Base-by-base conservation (phyloP, 2,113 vertebrate genomes). In the Malurus elegans region DNA sequence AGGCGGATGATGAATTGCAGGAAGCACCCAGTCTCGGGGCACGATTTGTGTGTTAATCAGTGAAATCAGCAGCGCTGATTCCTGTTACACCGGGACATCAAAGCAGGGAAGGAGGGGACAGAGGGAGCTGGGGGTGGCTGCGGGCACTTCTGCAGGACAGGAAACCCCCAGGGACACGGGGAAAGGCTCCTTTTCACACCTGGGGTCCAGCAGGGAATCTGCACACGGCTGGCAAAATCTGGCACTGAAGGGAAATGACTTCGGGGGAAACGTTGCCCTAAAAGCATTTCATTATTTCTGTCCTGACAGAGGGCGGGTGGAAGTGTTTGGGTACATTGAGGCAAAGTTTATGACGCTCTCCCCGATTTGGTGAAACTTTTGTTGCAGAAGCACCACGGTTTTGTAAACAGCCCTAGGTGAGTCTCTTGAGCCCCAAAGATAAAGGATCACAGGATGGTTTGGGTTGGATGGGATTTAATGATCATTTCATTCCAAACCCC, bases 211-310 rank as follows among this genome's bases (percentile, higher is more conserved):
- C 17, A 15, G 45, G 44, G 23, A 45, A 50, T 72, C 78, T 79
- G 65, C 48, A 6, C 10, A 4, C 0, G 29, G 47, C 5, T 86
- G 86, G n/a, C 80, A 89, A 87, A 85, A 87, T 50, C 57, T 3
- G 9, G 26, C 67, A 11, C 74, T 14, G 42, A n/a, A 76, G 34
- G 62, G 84, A 48, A 86, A n/a, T 57, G 42, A 32, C 78, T 94
- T 28, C 26, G 29, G 87, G 89, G 70, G 21, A 54, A 85, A 56
- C 0, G 1, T 1, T 85, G 73, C 38, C 86, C 78, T 94, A 62
- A 82, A 95, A 91, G 58, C 66, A 79, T 92, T 76, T 70, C 24
- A 58, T 91, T 85, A 61, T 50, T 81, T 58, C 76, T 32, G 67
- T 70, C 36, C 10, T 10, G 50, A 48, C 53, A 53, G 86, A 13